Evolutionary conservation across 2,888 invertebrate genomes (phyloP).

Genomic region (Syrphus vitripennis): DNA sequence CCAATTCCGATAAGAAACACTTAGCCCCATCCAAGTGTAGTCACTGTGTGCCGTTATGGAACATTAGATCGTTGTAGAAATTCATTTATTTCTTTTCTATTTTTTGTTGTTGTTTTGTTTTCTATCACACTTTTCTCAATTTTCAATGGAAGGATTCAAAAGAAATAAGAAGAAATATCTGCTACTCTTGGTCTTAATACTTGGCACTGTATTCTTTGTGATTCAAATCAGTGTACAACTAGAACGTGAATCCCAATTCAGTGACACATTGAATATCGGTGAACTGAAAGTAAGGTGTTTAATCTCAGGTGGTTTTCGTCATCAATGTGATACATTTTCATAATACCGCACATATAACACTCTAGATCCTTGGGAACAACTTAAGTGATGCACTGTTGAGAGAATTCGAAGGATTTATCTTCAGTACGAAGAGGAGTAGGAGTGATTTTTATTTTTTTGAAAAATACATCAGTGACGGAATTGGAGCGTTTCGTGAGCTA

Average conservation of each 20-base stretch:
- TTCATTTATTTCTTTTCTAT: background rate
- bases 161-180: conserved; percentile 32
- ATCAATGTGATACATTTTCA: background rate
- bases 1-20: conserved; percentile 16
- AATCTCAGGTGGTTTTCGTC: conserved; percentile 23
- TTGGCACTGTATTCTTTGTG: conserved; percentile 41
- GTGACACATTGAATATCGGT: background rate
- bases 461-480: conserved; percentile 73
- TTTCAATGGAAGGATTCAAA: conserved; percentile 41
- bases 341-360: background rate
- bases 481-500: conserved; percentile 74
- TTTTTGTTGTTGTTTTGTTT: background rate
- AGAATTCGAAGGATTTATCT: conserved; percentile 49
- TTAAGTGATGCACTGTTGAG: conserved; percentile 35
- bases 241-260: conserved; percentile 40
- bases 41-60: conserved; percentile 20
- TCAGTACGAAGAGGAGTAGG: background rate
- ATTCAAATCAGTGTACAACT: conserved; percentile 35
- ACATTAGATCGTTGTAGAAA: conserved; percentile 21
- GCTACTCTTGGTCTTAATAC: conserved; percentile 36
- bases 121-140: background rate
- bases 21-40: background rate
- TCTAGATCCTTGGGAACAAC: conserved; percentile 34
- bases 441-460: conserved; percentile 56
- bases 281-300: conserved; percentile 48